Evolutionary conservation across 2,113 vertebrate species (phyloP).

Genomic region (Heteronetta atricapilla): DNA sequence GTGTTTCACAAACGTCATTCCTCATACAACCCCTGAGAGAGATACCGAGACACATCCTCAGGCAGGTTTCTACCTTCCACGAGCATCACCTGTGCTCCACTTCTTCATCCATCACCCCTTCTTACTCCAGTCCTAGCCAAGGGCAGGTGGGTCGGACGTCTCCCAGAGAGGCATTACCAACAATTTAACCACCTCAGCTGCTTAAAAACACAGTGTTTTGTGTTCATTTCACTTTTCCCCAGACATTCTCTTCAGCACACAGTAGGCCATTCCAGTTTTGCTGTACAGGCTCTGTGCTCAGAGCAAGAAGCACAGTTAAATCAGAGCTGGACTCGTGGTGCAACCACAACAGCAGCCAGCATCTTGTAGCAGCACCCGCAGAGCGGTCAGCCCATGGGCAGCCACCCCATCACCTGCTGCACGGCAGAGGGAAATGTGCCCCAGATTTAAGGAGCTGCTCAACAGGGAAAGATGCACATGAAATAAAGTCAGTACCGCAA

Average conservation of each 20-base stretch:
- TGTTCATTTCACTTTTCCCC: neutral
- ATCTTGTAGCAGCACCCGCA: neutral
- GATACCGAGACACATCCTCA: neutral
- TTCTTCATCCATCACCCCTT: neutral
- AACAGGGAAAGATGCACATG: neutral
- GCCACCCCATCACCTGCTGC: neutral
- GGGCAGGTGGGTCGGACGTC: fast-evolving
- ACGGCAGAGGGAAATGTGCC: neutral
- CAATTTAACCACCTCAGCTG: neutral
- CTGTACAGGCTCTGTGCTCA: neutral
- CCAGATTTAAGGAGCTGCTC: neutral
- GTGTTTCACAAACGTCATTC: neutral
- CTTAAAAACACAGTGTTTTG: fast-evolving
- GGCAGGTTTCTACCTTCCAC: neutral
- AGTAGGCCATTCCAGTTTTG: neutral
- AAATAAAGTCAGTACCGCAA: neutral
- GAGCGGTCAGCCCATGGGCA: fast-evolving
- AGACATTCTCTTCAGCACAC: neutral
- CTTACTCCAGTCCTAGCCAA: neutral
- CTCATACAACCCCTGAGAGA: neutral
- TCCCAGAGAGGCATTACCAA: neutral
- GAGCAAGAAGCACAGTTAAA: neutral
- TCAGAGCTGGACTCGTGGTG: neutral
- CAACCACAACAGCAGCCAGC: neutral
- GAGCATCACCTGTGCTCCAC: neutral